Evolutionary conservation across 1,140 invertebrate species (phyloP).

Genomic region (Xylocopa sonorina): DNA sequence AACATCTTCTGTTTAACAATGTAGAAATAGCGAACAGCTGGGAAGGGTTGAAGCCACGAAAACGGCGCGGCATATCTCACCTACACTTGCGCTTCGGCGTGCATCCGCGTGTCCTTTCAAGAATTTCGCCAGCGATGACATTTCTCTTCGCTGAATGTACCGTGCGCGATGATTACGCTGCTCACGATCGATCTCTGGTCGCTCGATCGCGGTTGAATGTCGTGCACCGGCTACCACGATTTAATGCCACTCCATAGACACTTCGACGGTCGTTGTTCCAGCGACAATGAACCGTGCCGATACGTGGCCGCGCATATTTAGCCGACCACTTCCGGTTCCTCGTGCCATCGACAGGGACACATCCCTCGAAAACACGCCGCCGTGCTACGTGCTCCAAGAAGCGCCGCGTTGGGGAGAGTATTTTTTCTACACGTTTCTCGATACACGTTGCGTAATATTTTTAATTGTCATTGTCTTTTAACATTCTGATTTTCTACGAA

Average conservation of each 20-base stretch:
- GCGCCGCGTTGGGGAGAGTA: not conserved
- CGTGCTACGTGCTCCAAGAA: constrained; percentile 26
- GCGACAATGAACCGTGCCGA: constrained; percentile 62
- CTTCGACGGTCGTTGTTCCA: constrained; percentile 58
- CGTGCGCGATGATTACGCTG: constrained; percentile 26
- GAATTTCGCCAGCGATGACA: constrained; percentile 59
- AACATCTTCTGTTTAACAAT: no score
- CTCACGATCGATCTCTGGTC: constrained; percentile 29
- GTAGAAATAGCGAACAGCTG: no score
- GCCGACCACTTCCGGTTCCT: constrained; percentile 71
- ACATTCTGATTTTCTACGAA: no score
- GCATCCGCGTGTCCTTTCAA: constrained; percentile 6
- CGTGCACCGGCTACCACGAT: constrained; percentile 18
- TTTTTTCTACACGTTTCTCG: not conserved
- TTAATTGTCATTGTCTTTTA: no score
- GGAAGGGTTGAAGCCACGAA: no score
- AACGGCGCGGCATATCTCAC: no score
- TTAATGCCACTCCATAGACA: constrained; percentile 38
- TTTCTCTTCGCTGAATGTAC: constrained; percentile 22
- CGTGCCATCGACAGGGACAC: constrained; percentile 44
- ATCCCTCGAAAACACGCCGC: constrained; percentile 53
- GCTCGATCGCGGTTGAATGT: constrained; percentile 48
- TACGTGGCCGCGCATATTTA: constrained; percentile 68
- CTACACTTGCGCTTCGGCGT: constrained; percentile 9
- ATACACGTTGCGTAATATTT: no score